Percentiles rank a stretch among this genome's conserved stretches.
These are phyloP conservation scores for Austrolebias charrua DNA, from an alignment of 2,797 vertebrate genomes.

Conservation along the genomic window DNA sequence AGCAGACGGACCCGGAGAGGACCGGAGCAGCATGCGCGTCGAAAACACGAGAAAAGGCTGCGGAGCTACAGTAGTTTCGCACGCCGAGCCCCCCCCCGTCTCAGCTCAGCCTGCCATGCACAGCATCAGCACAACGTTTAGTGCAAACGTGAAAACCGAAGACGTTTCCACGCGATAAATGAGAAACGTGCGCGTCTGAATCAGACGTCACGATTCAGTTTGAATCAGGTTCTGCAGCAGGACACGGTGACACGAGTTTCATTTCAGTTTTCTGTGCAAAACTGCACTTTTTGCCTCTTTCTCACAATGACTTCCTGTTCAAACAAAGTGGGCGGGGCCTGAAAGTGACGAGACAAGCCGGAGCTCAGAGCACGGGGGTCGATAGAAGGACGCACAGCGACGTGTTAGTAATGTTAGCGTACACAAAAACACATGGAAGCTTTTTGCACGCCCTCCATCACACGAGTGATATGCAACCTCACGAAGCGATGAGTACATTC, in stretches of 20 bases:
- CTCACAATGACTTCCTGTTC: not conserved
- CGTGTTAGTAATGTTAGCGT: constrained; percentile 75
- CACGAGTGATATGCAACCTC: constrained; percentile 80
- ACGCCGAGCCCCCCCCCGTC: constrained; percentile 55
- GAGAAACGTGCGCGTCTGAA: no score
- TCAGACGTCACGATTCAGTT: no score
- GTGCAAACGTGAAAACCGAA: constrained; percentile 48
- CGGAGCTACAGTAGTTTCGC: constrained; percentile 63
- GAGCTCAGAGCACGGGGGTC: constrained; percentile 49
- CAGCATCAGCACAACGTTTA: constrained; percentile 53
- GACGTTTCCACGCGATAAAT: not conserved
- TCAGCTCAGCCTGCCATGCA: constrained; percentile 52
- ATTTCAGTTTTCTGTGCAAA: not conserved
- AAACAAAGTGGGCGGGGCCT: not conserved
- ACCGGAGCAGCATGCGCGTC: constrained; percentile 65
- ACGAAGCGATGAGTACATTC: constrained; percentile 79
- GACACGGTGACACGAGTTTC: constrained; percentile 11
- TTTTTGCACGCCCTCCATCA: constrained; percentile 65
- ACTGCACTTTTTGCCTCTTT: constrained; percentile 10
- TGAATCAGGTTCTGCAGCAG: no score
- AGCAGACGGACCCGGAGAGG: constrained; percentile 57
- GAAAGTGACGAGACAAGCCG: constrained; percentile 63
- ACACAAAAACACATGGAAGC: constrained; percentile 69
- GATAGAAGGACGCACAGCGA: constrained; percentile 45
- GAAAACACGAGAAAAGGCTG: constrained; percentile 51